Evolutionary conservation across 2,797 vertebrate genomes (phyloP).

Genomic region (Ceryle rudis): DNA sequence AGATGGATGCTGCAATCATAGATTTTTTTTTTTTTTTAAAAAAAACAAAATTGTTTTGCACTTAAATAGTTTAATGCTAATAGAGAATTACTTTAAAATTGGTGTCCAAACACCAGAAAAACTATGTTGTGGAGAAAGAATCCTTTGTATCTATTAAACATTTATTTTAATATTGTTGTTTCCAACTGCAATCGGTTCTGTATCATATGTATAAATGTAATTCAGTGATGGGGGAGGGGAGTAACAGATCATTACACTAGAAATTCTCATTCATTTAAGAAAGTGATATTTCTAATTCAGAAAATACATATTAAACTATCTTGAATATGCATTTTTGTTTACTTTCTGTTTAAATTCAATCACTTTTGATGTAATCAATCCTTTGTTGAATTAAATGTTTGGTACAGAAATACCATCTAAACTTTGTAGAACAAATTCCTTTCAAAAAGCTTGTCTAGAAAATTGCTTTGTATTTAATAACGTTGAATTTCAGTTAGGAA

Average conservation of each 20-base stretch:
- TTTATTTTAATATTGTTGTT: conserved; percentile 98
- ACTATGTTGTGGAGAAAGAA: conserved; percentile 85
- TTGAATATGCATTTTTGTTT: conserved; percentile 89
- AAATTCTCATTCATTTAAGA: conserved; percentile 88
- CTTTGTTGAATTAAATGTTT: conserved; percentile 74
- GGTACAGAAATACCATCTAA: conserved; percentile 69
- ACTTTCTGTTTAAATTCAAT: conserved; percentile 78
- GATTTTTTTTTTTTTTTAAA: too few species aligned
- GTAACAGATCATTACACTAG: conserved; percentile 87
- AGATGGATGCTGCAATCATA: conserved; percentile 91
- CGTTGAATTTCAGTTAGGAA: background rate
- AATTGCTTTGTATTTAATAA: background rate
- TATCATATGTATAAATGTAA: conserved; percentile 94
- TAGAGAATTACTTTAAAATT: conserved; percentile 88
- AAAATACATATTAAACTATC: conserved; percentile 93
- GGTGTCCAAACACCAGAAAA: conserved; percentile 83
- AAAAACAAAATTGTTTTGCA: conserved; percentile 88
- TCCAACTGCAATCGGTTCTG: conserved; percentile 89
- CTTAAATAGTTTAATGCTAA: conserved; percentile 91
- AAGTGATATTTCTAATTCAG: conserved; percentile 96
- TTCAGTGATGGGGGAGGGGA: conserved; percentile 84
- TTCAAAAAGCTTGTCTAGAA: background rate
- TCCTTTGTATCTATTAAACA: conserved; percentile 93
- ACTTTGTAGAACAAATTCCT: conserved; percentile 39
- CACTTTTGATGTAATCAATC: conserved; percentile 67